Conservation (phyloP, 2,113 vertebrate genomes). For the Strix uralensis region DNA sequence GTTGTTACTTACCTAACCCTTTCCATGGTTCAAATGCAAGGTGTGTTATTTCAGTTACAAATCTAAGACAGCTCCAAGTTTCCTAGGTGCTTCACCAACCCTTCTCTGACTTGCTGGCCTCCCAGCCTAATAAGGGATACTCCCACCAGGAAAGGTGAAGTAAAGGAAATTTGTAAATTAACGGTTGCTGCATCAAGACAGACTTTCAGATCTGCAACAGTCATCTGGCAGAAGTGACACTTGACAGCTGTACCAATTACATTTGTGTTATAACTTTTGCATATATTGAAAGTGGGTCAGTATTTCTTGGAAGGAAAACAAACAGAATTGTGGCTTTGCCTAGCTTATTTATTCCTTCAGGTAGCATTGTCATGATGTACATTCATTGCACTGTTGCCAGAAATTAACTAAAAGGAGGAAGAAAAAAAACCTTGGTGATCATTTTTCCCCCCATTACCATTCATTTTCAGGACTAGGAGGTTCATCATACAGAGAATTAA, state of each 20-base stretch:
- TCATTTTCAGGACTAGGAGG: background rate
- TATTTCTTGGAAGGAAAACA: background rate
- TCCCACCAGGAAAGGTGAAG: background rate
- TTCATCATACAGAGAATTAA: background rate
- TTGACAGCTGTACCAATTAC: background rate
- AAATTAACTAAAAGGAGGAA: background rate
- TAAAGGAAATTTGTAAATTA: background rate
- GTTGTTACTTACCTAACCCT: background rate
- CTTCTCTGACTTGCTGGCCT: background rate
- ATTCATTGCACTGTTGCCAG: background rate
- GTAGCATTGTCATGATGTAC: background rate
- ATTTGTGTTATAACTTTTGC: background rate
- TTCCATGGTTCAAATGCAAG: background rate
- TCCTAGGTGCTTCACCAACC: background rate
- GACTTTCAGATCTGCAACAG: background rate
- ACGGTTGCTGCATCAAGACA: background rate
- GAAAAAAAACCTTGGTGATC: background rate
- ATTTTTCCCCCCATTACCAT: background rate
- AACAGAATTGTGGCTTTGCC: background rate
- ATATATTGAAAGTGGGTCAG: background rate
- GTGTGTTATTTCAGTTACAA: background rate
- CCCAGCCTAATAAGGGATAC: background rate
- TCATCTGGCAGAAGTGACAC: background rate
- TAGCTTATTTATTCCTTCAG: background rate
- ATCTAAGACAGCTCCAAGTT: background rate